Base-by-base conservation (phyloP, 2,888 invertebrate species). In the Ephialtes manifestator region DNA sequence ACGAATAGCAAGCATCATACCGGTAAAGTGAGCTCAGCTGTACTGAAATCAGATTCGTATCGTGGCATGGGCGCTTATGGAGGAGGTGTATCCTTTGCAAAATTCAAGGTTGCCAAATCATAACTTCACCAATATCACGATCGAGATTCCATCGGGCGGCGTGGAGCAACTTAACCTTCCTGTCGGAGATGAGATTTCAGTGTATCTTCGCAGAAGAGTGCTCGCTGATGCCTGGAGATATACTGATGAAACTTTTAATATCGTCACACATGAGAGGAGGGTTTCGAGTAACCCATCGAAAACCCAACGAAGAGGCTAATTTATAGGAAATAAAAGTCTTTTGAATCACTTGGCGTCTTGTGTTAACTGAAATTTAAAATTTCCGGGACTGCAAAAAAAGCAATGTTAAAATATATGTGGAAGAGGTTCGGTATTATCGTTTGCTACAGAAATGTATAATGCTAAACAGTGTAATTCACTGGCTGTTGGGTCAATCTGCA, bases 61-160 rank as follows among this genome's bases (percentile, higher is more conserved):
- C 74, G 74, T 35, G 60, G 18, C 60, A 4, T 4, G n/a, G 31
- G 1, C 0, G 35, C 35, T 1, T 8, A 1, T 7, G 60, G 8
- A 35, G 8, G 2, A 15, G 60, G 15, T 35, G n/a, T 35, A 63
- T 31, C 60, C 4, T 43, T 31, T 31, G 10, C 60, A 18, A 60
- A 74, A 74, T 74, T 74, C 46, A 18, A 43, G 39, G 13, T 24
- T 28, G 20, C n/a, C 28, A 74, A 46, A 74, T 74, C 74, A 60
- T 58, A 58, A 53, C n/a, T n/a, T 43, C 24, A 43, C 3, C 72
- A 43, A 46, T 58, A 72, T 72, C 72, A 58, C 35, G 72, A 58
- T 43, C 58, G 72, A 43, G 58, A 58, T 72, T 72, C 43, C n/a
- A 58, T 60, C 60, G 31, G 15, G 13, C 1, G 4, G 13, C 15